Evolutionary conservation across 2,888 invertebrate genomes (phyloP), one percentile per base, ranked within the genome.

Genomic region (Petrolisthes manimaculis): DNA sequence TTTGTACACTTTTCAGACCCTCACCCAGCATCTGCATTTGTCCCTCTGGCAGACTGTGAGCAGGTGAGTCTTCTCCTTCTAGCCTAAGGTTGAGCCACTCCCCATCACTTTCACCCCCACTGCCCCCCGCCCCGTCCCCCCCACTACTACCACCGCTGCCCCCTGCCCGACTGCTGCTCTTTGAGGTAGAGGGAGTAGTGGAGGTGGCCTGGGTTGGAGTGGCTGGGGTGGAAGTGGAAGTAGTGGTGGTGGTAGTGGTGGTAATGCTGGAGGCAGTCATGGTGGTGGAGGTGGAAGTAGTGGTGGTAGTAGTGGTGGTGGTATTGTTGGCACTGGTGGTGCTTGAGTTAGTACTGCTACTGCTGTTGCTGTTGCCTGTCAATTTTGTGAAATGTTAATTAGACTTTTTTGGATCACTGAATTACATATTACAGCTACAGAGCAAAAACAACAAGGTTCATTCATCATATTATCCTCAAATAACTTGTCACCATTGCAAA

Each of bases 21-120:
- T 84, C 67, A 89, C 89, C 89, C 67, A 89, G 71, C 86, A 86
- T 86, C 54, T 89, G 89, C 89, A 89, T 86, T 18, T 87, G 89
- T n/a, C 89, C 89, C 69, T 89, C 89, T 24, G 86, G 86, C n/a
- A 89, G 82, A 55, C 82, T 86, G 53, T 82, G 84, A 51, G 81
- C 86, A n/a, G 86, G 84, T 21, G 89, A 84, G 24, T 87, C 84
- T 69, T 80, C 86, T 5, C 84, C 79, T 24, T 84, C 83, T 5
- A 88, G 84, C 71, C 88, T 83, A 6, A 88, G 69, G 78, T 84
- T 84, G 4, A 84, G 86, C 89, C 86, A 89, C 84, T 88, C 88
- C 54, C 84, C 88, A 3, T 84, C 88, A 18, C 87, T 82, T 55
- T 87, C 87, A 5, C 83, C 77, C 14, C 86, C 80, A 14, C 56